phyloP scores from a whole-genome alignment of 2,797 vertebrate genomes.

The Phoebastria nigripes region DNA sequence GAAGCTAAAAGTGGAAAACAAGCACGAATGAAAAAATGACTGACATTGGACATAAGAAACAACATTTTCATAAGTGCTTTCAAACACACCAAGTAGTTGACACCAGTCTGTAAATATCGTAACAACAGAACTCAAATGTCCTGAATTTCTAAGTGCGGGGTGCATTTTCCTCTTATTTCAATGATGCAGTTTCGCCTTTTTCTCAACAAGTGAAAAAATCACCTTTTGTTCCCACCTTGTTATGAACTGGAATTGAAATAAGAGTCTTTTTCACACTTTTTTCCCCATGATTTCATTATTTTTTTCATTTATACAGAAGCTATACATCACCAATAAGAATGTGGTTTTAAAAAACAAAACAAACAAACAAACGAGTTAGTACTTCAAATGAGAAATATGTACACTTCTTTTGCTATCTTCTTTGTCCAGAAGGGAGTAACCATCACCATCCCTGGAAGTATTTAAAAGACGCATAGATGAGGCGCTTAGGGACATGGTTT shows the following conservation, averaged over 20 bases:
- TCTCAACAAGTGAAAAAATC: neutral
- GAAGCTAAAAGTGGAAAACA: slow-evolving; percentile 70
- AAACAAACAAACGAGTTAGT: neutral
- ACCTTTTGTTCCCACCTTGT: neutral
- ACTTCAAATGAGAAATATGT: neutral
- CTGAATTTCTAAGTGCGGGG: neutral
- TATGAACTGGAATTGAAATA: neutral
- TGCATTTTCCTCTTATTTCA: neutral
- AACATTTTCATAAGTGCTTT: neutral
- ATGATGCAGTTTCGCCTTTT: neutral
- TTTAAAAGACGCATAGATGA: no score
- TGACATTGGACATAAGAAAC: neutral
- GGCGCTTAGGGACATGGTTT: no score
- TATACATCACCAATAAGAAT: neutral
- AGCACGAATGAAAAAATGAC: neutral
- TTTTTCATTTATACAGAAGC: neutral
- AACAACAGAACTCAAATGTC: neutral
- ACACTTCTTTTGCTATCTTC: neutral
- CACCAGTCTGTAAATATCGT: neutral
- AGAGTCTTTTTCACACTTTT: neutral
- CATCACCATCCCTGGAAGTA: no score
- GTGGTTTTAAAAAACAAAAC: neutral
- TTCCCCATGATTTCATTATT: rapidly evolving
- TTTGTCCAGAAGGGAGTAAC: neutral
- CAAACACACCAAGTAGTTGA: neutral